Base-by-base conservation (phyloP, 2,797 vertebrate genomes). In the Coranthus polyacanthus region DNA sequence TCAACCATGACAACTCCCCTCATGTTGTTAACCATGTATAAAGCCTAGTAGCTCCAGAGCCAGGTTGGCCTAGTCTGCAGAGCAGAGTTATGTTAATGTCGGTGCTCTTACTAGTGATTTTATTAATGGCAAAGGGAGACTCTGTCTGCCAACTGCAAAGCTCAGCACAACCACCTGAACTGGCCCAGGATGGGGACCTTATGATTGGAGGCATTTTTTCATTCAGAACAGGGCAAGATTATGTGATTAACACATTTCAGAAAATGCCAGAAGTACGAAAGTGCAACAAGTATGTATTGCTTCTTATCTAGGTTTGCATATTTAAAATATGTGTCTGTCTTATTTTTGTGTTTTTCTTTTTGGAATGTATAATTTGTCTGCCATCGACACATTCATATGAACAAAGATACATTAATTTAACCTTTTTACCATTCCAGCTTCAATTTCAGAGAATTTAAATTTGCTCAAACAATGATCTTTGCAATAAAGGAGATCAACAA, bases 161-260 rank as follows among this genome's bases (percentile, higher is more conserved):
- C 21, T 78, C 47, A 13, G 57, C 55, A 41, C 72, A 88, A 45
- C 52, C 52, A 15, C 89, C 94, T 52, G 93, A 94, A 75, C 72
- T 94, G 47, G 51, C 79, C 20, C 76, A 83, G 61, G 83, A 92
- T 62, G 94, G 94, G 1, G 85, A 95, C 57, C 56, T 95, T 16
- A 38, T 92, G 18, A 91, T 95, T 0, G 94, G 94, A 55, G 94
- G 92, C 60, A 93, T 95, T 68, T 95, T 94, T 80, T 94, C 93
- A 39, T 93, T 94, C 76, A 91, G 86, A 45, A 93, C 92, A 16
- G 65, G 80, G 37, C 90, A 93, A 67, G 81, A 92, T 42, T 81
- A 88, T 53, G 72, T 80, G 12, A 50, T 55, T 36, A 76, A 93
- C 49, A 83, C 84, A 39, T 95, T 92, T 85, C 70, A 82, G 72